phyloP scores from a whole-genome alignment of 2,797 vertebrate species.

The Melanogrammus aeglefinus region DNA sequence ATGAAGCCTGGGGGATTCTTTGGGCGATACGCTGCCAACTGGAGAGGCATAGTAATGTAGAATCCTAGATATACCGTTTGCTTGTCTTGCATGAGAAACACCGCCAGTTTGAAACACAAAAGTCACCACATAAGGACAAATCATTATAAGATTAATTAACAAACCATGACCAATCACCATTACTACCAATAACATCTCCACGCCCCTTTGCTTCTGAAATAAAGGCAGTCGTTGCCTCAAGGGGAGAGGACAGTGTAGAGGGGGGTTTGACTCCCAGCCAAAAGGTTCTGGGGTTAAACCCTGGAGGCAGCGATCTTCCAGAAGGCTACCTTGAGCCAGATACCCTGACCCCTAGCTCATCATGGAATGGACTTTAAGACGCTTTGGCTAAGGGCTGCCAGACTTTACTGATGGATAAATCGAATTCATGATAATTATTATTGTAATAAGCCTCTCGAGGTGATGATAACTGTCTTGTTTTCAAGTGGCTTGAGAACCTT shows the following conservation, averaged over 20 bases:
- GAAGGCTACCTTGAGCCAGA: background rate
- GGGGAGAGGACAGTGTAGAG: background rate
- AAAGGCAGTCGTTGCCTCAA: background rate
- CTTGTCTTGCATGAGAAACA: no score
- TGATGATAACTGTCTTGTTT: background rate
- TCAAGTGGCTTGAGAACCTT: background rate
- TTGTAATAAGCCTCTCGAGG: background rate
- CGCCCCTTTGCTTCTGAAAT: no score
- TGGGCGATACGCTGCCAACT: no score
- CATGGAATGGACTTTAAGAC: background rate
- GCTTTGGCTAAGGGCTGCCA: background rate
- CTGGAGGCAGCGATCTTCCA: background rate
- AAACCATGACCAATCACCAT: no score
- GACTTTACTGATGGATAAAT: background rate
- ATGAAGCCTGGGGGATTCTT: no score
- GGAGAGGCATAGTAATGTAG: no score
- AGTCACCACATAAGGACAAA: no score
- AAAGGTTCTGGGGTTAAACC: background rate
- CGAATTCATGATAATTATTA: background rate
- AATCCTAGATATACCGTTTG: no score
- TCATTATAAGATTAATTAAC: no score
- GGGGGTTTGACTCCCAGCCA: background rate
- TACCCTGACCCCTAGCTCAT: background rate
- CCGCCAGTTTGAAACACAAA: no score
- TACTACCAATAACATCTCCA: no score